phyloP scores from a whole-genome alignment of 2,888 invertebrate genomes.

The Drosophila tanythrix region DNA sequence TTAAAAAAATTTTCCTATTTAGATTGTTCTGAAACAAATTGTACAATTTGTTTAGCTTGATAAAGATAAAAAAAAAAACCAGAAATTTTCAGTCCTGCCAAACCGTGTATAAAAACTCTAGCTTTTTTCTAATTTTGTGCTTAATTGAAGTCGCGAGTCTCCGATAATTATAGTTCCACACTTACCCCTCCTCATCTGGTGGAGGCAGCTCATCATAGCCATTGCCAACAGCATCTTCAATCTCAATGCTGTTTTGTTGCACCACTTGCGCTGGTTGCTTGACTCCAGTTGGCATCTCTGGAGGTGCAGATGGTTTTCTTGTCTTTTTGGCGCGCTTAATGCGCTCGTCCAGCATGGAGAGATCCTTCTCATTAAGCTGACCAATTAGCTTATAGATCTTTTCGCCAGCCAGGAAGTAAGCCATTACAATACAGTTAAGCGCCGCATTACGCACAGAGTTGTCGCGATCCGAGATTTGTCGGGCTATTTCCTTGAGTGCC shows the following conservation, averaged over 20 bases:
- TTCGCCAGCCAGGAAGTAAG: conserved; percentile 96
- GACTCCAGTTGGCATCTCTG: conserved; percentile 83
- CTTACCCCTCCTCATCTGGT: conserved; percentile 81
- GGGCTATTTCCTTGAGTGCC: conserved; percentile 93
- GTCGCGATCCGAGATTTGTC: conserved; percentile 97
- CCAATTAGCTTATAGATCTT: conserved; percentile 95
- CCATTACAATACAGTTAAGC: conserved; percentile 95
- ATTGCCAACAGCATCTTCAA: conserved; percentile 84
- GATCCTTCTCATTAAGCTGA: conserved; percentile 96
- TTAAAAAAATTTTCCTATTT: neutral
- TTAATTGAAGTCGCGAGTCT: neutral
- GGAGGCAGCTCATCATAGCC: conserved; percentile 83
- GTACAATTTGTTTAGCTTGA: neutral
- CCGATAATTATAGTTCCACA: conserved; percentile 12
- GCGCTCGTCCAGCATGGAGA: conserved; percentile 96
- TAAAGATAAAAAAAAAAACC: neutral
- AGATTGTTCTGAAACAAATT: neutral
- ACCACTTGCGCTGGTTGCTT: conserved; percentile 55
- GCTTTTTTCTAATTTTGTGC: conserved; percentile 2
- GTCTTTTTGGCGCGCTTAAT: conserved; percentile 95
- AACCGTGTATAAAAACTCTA: conserved; percentile 3
- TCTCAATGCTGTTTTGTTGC: conserved; percentile 84
- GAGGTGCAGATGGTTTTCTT: conserved; percentile 84
- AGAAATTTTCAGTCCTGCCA: conserved; percentile 18
- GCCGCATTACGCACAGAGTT: conserved; percentile 98